These are phyloP conservation scores for Drosophila phalerata DNA, from an alignment of 2,888 invertebrate species.

Conservation along the genomic window DNA sequence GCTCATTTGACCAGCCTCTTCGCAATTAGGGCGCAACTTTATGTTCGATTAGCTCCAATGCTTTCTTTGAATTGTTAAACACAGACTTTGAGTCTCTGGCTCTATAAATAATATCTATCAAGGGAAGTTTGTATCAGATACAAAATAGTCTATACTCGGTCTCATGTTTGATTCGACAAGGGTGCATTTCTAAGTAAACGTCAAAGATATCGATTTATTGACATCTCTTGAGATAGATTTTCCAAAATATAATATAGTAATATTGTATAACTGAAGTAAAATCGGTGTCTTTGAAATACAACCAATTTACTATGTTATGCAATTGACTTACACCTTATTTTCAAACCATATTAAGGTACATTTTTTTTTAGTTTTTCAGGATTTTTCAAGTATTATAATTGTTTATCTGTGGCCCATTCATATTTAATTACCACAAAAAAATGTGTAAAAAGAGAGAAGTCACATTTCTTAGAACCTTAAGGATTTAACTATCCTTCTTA, in stretches of 20 bases:
- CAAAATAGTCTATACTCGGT: neutral
- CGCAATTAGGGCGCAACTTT: conserved; percentile 40
- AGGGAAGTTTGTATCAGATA: neutral
- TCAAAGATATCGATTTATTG: neutral
- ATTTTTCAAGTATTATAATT: too few species aligned
- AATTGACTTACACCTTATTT: too few species aligned
- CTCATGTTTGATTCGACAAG: neutral
- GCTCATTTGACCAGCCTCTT: conserved; percentile 54
- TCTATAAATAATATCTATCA: conserved; percentile 4
- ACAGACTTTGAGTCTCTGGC: neutral
- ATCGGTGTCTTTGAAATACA: too few species aligned
- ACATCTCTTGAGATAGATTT: neutral
- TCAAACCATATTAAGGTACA: too few species aligned
- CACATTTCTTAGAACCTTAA: too few species aligned
- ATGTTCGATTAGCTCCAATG: conserved; percentile 19
- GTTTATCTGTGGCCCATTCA: too few species aligned
- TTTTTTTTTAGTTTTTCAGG: too few species aligned
- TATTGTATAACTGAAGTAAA: neutral
- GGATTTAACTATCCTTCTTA: too few species aligned
- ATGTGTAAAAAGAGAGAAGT: too few species aligned
- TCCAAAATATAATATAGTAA: neutral
- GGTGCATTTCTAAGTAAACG: neutral
- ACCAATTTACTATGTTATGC: too few species aligned
- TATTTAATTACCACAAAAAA: too few species aligned
- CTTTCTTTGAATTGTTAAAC: conserved; percentile 11